Percentiles rank a stretch among this genome's conserved stretches.
Conservation (phyloP, 2,797 vertebrate species). For the Ispidina picta region DNA sequence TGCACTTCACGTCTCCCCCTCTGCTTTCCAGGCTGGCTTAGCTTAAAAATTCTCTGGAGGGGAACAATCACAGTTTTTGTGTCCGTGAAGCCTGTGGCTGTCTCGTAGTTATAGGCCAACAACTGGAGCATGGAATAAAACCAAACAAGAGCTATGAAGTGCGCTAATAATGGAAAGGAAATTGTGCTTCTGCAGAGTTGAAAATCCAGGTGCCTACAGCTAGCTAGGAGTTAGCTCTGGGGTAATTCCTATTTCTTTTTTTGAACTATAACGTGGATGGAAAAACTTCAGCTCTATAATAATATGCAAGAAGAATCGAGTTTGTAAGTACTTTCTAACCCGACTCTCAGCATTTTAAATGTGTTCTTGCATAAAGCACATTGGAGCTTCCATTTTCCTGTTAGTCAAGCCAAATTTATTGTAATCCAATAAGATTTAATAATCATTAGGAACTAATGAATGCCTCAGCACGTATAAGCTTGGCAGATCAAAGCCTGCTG, state of each 20-base stretch:
- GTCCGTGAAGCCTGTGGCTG: neutral
- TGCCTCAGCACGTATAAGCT: slow-evolving; percentile 20
- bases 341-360: neutral
- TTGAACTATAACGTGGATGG: neutral
- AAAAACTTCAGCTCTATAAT: neutral
- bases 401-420: slow-evolving; percentile 41
- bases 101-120: neutral
- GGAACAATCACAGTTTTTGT: neutral
- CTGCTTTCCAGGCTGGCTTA: neutral
- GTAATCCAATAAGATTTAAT: slow-evolving; percentile 50
- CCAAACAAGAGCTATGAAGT: neutral
- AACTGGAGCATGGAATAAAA: slow-evolving; percentile 1
- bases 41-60: neutral
- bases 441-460: slow-evolving; percentile 50
- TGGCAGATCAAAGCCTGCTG: slow-evolving; percentile 24
- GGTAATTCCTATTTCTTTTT: neutral
- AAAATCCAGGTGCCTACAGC: slow-evolving; percentile 26
- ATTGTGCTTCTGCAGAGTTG: neutral
- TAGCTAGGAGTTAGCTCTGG: neutral
- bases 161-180: slow-evolving; percentile 8
- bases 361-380: slow-evolving; percentile 1
- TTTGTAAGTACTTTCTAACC: slow-evolving; percentile 5
- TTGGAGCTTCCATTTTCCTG: slow-evolving; percentile 14
- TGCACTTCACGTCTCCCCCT: neutral
- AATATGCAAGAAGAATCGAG: neutral